Evolutionary conservation across 2,888 invertebrate genomes (phyloP).

Genomic region (Caenorhabditis sulstoni): DNA sequence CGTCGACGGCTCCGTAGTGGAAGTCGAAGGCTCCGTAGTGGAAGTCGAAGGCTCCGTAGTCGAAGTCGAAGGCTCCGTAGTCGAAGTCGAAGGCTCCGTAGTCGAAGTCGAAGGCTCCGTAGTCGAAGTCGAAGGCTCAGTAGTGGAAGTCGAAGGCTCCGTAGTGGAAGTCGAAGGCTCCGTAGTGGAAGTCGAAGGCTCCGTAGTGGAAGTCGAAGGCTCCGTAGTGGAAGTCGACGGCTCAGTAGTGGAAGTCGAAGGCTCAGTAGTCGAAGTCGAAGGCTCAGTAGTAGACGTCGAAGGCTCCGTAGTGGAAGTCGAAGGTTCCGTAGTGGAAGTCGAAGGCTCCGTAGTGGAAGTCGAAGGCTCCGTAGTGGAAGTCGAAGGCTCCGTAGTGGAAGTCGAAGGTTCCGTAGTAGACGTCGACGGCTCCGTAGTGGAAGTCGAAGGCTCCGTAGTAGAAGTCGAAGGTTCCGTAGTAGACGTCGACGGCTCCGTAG

Average conservation of each 20-base stretch:
- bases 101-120: neutral
- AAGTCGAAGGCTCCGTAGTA: neutral
- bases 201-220: neutral
- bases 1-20: neutral
- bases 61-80: neutral
- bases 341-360: neutral
- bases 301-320: neutral
- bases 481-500: too few relatives aligned
- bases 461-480: too few relatives aligned
- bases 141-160: neutral
- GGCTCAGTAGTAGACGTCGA: neutral
- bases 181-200: neutral
- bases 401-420: constrained; percentile 3
- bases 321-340: neutral
- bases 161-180: neutral
- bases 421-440: neutral
- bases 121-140: neutral
- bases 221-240: neutral
- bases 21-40: neutral
- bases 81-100: neutral
- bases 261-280: neutral
- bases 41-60: neutral
- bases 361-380: neutral
- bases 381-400: neutral
- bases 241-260: neutral